Evolutionary conservation across 2,113 vertebrate genomes (phyloP).

Genomic region (Tupaia tana): DNA sequence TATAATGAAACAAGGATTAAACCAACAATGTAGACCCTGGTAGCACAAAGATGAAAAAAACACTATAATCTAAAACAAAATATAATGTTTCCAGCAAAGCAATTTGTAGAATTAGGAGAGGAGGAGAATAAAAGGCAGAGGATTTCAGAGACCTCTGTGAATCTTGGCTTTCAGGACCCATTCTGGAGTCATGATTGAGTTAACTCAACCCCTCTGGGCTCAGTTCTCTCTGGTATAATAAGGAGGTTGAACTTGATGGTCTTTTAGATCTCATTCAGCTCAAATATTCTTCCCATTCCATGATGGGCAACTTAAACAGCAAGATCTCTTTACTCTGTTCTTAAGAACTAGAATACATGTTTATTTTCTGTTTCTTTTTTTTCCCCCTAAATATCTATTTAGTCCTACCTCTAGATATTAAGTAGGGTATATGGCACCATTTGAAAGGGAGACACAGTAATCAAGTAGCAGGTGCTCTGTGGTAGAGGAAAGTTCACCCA

Average conservation of each 20-base stretch:
- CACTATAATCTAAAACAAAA: conserved; percentile 6
- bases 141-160: not conserved
- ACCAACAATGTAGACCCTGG: not conserved
- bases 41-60: not conserved
- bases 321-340: not conserved
- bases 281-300: not conserved
- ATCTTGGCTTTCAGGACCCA: not conserved
- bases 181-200: not conserved
- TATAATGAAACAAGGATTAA: not conserved
- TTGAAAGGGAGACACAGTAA: not conserved
- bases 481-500: not conserved
- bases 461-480: not conserved
- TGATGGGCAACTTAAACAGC: not conserved
- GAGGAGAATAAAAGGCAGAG: not conserved
- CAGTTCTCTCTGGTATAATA: not conserved
- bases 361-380: not conserved
- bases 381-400: not conserved
- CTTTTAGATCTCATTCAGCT: not conserved
- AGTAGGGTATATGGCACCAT: not conserved
- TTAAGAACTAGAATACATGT: not conserved
- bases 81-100: not conserved
- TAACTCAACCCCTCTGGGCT: not conserved
- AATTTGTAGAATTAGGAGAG: not conserved
- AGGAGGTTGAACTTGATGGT: not conserved
- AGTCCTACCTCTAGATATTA: not conserved